A percentile compares a stretch with the other conserved stretches of the same genome.
Conservation (phyloP, 2,113 vertebrate species). For the Lota lota region DNA sequence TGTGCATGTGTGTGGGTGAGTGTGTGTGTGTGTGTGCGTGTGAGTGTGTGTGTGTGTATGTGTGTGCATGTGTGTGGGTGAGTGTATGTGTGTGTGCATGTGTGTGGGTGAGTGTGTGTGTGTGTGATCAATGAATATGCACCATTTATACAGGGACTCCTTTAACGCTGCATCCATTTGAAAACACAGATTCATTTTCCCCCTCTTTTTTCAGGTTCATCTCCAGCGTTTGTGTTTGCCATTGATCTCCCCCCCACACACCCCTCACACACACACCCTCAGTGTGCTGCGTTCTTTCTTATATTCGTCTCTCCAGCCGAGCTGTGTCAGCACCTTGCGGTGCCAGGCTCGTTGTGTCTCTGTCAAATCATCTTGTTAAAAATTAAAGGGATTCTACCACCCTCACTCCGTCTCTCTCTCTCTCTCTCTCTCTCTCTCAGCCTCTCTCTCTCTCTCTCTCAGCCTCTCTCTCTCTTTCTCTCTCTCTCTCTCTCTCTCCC, state of each 20-base stretch:
- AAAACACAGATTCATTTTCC: slow-evolving; percentile 52
- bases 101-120: too few species aligned
- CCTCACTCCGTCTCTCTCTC: slow-evolving; percentile 40
- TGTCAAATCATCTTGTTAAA: slow-evolving; percentile 79
- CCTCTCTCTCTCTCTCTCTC: slow-evolving; percentile 7
- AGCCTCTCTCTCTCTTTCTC: neutral
- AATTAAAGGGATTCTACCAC: slow-evolving; percentile 74
- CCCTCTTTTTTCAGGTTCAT: slow-evolving; percentile 16
- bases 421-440: neutral
- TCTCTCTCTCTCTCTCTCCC: neutral
- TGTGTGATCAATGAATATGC: slow-evolving; percentile 79
- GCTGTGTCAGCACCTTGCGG: slow-evolving; percentile 66
- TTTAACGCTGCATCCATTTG: slow-evolving; percentile 78
- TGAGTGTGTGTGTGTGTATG: neutral
- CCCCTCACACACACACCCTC: neutral
- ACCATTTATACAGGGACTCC: slow-evolving; percentile 81
- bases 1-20: too few species aligned
- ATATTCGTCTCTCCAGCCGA: slow-evolving; percentile 35
- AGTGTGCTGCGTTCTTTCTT: slow-evolving; percentile 14
- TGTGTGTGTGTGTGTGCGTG: too few species aligned
- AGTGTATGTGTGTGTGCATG: too few species aligned
- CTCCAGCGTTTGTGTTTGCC: slow-evolving; percentile 30
- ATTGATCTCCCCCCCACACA: slow-evolving; percentile 50
- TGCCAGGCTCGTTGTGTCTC: slow-evolving; percentile 68
- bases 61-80: slow-evolving; percentile 5